Evolutionary conservation across 1,140 invertebrate species (phyloP).

Genomic region (Bemisia tabaci): DNA sequence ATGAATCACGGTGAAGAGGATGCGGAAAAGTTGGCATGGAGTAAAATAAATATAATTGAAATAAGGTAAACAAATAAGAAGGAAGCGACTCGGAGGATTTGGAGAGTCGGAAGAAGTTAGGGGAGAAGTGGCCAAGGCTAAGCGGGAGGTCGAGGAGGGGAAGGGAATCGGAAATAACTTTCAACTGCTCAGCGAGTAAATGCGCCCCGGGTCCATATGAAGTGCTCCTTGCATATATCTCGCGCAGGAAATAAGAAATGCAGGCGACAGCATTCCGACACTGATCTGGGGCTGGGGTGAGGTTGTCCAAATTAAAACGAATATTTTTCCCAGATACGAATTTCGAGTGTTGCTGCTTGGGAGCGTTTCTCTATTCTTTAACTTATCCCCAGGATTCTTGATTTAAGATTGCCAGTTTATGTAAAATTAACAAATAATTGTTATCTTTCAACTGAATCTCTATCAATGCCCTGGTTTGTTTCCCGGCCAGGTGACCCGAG

Average conservation of each 20-base stretch:
- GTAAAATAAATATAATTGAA: neutral
- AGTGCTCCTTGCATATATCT: neutral
- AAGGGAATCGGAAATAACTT: neutral
- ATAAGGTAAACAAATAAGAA: neutral
- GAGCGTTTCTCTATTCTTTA: too few relatives aligned
- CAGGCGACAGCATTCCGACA: neutral
- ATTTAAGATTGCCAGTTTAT: too few relatives aligned
- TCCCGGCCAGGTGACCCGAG: too few relatives aligned
- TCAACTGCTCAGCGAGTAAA: neutral
- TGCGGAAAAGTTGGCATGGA: neutral
- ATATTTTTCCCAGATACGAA: neutral
- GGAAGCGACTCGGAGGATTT: too few relatives aligned
- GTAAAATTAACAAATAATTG: too few relatives aligned
- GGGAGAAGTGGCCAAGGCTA: neutral
- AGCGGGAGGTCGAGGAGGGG: neutral
- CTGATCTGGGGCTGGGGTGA: neutral
- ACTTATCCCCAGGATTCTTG: too few relatives aligned
- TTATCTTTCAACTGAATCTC: too few relatives aligned
- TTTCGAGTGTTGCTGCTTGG: neutral
- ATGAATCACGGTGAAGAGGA: neutral
- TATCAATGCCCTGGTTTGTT: too few relatives aligned
- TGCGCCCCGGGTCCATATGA: neutral
- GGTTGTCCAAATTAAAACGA: neutral
- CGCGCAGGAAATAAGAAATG: neutral
- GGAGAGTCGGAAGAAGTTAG: neutral